Evolutionary conservation across 1,140 invertebrate genomes (phyloP), one percentile per base, ranked within the genome.

Genomic region (Pachyrhynchus sulphureomaculatus): DNA sequence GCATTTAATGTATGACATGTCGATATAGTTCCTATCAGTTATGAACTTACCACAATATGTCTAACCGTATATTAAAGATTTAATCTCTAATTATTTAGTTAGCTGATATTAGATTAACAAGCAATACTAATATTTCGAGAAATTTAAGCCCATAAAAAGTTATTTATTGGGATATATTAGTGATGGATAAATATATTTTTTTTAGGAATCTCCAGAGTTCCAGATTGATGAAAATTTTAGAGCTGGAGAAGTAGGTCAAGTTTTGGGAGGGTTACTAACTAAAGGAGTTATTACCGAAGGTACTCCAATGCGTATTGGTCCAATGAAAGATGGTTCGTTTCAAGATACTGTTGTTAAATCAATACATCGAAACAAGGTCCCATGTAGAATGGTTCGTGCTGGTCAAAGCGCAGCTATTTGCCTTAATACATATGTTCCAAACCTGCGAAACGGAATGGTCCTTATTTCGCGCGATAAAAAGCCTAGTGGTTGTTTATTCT

Each of bases 171-270:
- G n/a, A n/a, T n/a, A n/a, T n/a, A n/a, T n/a, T n/a, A n/a, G n/a
- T n/a, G n/a, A n/a, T n/a, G 6, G 20, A 32, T 12, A 10, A 41
- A 51, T 54, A 0, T 36, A 29, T 64, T 54, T 39, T 45, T 73
- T 74, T 15, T 70, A 87, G 77, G 88, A 92, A 71, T 81, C 84
- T 1, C 86, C 89, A 68, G 86, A 93, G 69, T 95, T 96, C 77
- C 91, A 96, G 81, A 89, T 98, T 33, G 93, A 98, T 74, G 94
- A 98, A 79, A 93, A 92, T 18, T 96, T 96, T 70, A 84, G 85
- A 69, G 85, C 88, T n/a, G 83, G 83, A 1, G 86, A 87, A 62
- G 79, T 84, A 0, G 88, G 92, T 39, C 90, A 91, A n/a, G 89
- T 98, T 36, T 86, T 96, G 1, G 93, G 93, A 17, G 94, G 95